Evolutionary conservation across 2,113 vertebrate genomes (phyloP), one percentile per base, ranked within the genome.

Genomic region (Promerops cafer): DNA sequence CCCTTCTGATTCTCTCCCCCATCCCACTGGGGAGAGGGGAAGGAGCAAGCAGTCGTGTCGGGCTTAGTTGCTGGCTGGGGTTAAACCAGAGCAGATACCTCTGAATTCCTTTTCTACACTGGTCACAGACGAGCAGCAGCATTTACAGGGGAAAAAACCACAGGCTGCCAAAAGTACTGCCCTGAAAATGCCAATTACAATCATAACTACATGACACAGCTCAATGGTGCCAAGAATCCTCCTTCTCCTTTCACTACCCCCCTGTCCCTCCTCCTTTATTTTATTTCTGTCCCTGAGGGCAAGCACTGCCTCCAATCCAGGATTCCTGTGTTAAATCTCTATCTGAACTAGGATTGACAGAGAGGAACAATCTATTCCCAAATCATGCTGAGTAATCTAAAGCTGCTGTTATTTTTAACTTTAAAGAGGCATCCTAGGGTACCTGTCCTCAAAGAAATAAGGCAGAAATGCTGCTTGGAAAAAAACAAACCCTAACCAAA

Each of bases 181-280:
- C 94, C 96, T 95, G 71, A 95, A 97, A 96, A 97, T 90, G 96
- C 96, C 94, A 96, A 83, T 94, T 97, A 49, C 71, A 75, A 96
- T 96, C 82, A 88, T 50, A 97, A 95, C 47, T 85, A 97, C 77
- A 94, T 77, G 75, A 60, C 81, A 96, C 50, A 94, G 84, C 83
- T 95, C 64, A 86, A 16, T 11, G 68, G 72, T 90, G 85, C 60
- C 94, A 79, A 93, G 85, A 93, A 94, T 76, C 71, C 63, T 96
- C 90, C 75, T 93, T 33, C 49, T 91, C 63, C 50, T 74, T 92
- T 87, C 87, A 81, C 91, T 90, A 49, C 15, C 83, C 56, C 28
- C 28, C 11, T 65, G 63, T 59, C 30, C 66, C 49, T 93, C 66
- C 63, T 27, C 31, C 50, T 93, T 79, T 90, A 74, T 77, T 83